Conservation (phyloP, 1,140 invertebrate species). For the Danaus plexippus region DNA sequence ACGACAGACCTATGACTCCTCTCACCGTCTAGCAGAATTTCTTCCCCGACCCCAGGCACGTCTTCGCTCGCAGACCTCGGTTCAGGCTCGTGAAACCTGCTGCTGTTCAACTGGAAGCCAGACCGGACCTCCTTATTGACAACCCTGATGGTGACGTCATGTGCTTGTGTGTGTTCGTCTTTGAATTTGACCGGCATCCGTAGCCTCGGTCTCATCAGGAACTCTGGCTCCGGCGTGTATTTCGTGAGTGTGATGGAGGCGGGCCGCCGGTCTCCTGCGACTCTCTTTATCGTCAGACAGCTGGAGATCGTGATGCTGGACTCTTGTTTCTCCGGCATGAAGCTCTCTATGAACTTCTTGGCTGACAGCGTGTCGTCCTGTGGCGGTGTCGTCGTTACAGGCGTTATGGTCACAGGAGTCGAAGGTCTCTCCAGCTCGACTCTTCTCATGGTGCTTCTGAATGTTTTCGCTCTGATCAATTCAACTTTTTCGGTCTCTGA, state of each 20-base stretch:
- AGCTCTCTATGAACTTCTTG: constrained; percentile 52
- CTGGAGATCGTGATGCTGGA: constrained; percentile 18
- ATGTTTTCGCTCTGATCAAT: background rate
- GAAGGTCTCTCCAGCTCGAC: constrained; percentile 10
- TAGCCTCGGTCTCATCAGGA: constrained; percentile 6
- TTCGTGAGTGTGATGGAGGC: constrained; percentile 42
- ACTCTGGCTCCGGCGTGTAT: constrained; percentile 11
- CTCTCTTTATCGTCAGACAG: constrained; percentile 28
- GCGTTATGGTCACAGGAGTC: constrained; percentile 26
- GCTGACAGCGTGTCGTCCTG: constrained; percentile 33
- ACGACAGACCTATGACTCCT: constrained; percentile 35
- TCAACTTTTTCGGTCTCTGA: too few species aligned
- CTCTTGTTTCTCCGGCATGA: constrained; percentile 36
- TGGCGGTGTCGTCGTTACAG: constrained; percentile 10
- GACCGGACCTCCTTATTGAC: constrained; percentile 16
- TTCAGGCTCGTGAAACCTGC: constrained; percentile 4
- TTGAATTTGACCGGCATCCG: constrained; percentile 41
- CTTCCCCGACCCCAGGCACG: constrained; percentile 52
- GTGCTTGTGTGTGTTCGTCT: constrained; percentile 12
- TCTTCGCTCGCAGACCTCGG: constrained; percentile 5
- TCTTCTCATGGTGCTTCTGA: constrained; percentile 31
- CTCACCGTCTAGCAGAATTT: constrained; percentile 40
- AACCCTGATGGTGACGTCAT: constrained; percentile 30
- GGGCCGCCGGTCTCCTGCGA: constrained; percentile 8
- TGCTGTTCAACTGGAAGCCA: too few species aligned